phyloP scores from a whole-genome alignment of 2,888 invertebrate species.

The Melanostoma mellinum region DNA sequence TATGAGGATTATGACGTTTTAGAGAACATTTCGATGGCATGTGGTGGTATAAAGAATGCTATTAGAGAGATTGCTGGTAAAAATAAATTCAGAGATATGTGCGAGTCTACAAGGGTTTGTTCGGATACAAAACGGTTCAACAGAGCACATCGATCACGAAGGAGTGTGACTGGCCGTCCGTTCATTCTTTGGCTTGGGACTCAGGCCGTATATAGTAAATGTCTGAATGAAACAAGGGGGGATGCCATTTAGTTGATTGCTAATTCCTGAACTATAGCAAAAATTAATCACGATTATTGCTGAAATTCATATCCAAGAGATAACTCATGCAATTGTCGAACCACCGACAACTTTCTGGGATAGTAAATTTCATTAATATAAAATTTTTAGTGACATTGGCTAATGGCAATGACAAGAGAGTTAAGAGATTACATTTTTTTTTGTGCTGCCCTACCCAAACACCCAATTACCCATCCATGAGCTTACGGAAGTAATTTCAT shows the following conservation, averaged over 20 bases:
- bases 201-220: not conserved
- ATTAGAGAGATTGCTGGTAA: constrained; percentile 70
- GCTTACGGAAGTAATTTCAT: too few species aligned
- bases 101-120: constrained; percentile 27
- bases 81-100: constrained; percentile 63
- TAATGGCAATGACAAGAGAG: constrained; percentile 8
- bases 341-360: constrained; percentile 26
- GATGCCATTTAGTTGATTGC: constrained; percentile 76
- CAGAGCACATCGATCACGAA: constrained; percentile 61
- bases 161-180: constrained; percentile 51
- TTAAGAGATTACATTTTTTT: constrained; percentile 38
- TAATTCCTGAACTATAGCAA: constrained; percentile 75
- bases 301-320: constrained; percentile 62
- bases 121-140: constrained; percentile 38
- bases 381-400: constrained; percentile 41
- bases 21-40: constrained; percentile 43
- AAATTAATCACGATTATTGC: constrained; percentile 76
- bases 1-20: constrained; percentile 46
- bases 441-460: not conserved
- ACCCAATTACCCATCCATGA: too few species aligned
- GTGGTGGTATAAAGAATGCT: constrained; percentile 65
- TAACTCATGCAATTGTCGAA: constrained; percentile 71
- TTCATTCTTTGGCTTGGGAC: not conserved
- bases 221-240: constrained; percentile 33
- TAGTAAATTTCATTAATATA: constrained; percentile 65